Base-by-base conservation (phyloP, 2,113 vertebrate genomes). In the Ochotona curzoniae region DNA sequence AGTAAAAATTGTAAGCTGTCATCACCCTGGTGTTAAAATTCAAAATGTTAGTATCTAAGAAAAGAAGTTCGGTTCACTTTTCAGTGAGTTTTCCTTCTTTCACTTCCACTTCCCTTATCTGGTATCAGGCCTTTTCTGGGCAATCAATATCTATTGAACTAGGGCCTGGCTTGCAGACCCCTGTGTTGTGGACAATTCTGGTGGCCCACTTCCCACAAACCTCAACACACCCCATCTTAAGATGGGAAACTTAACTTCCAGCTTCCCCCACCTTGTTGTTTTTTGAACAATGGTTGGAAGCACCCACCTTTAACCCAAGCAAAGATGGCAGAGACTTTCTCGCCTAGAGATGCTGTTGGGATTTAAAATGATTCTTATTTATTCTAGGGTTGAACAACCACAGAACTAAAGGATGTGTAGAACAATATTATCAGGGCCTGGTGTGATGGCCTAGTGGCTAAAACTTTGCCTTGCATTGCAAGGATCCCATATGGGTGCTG, bases 131-230 rank as follows among this genome's bases (percentile, higher is more conserved):
- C 49, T 54, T n/a, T 49, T 28, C 32, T 44, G 32, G 88, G 44
- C 66, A 32, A 0, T 38, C 51, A 13, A 5, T 14, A 15, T 9
- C 15, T 15, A 5, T 54, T 26, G 3, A 12, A 71, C 0, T 0
- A 0, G 5, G 7, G 18, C 23, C 28, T 28, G 54, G 32, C 30
- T 61, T 30, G 5, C 12, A 49, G 12, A 17, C 2, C 67, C 32
- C 74, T 70, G 25, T 0, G 83, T 32, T 51, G 20, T 69, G 8
- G 25, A 26, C 69, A 49, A 14, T 20, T 38, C 83, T 21, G 69
- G 70, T 30, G 26, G 80, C 25, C 18, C 63, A 28, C 57, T 75
- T 83, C 73, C 66, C 54, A 11, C 66, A 67, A 54, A 91, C 14
- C 51, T 38, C 26, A 21, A 74, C 26, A 80, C 23, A 64, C 21